Percentiles rank a stretch among this genome's conserved stretches.
These are phyloP conservation scores for Gambusia yucatana DNA, from an alignment of 2,797 vertebrate genomes.

Conservation along the genomic window DNA sequence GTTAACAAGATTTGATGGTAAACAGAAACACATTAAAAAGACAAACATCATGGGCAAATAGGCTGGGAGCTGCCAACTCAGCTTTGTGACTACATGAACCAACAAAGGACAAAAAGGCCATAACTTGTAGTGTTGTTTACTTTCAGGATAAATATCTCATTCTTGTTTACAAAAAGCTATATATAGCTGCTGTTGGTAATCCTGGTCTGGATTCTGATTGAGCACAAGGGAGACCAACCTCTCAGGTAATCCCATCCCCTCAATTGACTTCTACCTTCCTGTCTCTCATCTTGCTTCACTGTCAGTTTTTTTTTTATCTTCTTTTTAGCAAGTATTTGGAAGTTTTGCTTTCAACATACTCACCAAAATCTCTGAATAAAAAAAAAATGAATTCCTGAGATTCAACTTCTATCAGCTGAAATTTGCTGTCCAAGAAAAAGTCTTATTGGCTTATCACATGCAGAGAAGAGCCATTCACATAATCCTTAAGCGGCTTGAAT, in stretches of 20 bases:
- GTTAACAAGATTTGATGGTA: not conserved
- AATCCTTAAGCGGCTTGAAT: constrained; percentile 73
- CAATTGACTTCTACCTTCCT: constrained; percentile 11
- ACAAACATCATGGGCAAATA: constrained; percentile 7
- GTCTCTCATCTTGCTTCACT: constrained; percentile 2
- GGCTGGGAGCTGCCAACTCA: not conserved
- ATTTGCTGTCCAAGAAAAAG: constrained; percentile 64
- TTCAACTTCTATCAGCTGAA: constrained; percentile 51
- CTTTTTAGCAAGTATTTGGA: constrained; percentile 26
- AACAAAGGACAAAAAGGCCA: not conserved
- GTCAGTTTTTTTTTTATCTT: not conserved
- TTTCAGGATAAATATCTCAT: constrained; percentile 27
- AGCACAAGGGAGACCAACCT: constrained; percentile 18
- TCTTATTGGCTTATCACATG: constrained; percentile 70
- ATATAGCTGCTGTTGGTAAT: constrained; percentile 35
- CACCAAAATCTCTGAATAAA: constrained; percentile 36
- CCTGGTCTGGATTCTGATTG: constrained; percentile 29
- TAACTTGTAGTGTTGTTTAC: constrained; percentile 20
- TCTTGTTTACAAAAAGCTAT: constrained; percentile 32
- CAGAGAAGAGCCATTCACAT: constrained; percentile 70
- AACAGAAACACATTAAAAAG: constrained; percentile 6
- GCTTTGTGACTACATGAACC: not conserved
- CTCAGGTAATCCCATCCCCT: constrained; percentile 34
- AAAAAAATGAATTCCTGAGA: constrained; percentile 59
- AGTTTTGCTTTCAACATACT: constrained; percentile 54